phyloP scores from a whole-genome alignment of 2,113 vertebrate species.

The Dicaeum eximium region DNA sequence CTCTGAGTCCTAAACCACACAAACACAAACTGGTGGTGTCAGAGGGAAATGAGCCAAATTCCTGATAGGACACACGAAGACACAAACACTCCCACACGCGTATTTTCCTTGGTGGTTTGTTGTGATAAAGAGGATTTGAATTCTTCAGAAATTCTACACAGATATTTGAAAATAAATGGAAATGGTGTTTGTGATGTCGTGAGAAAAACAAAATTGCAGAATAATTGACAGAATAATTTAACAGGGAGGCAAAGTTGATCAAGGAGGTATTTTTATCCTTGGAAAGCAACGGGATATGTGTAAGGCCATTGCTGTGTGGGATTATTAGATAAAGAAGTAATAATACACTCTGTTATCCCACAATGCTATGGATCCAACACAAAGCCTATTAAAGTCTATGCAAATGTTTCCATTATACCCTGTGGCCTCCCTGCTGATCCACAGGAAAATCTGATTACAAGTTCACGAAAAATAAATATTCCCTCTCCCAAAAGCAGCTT shows the following conservation, averaged over 20 bases:
- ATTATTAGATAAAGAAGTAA: background rate
- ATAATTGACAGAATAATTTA: background rate
- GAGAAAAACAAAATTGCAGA: background rate
- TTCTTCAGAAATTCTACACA: background rate
- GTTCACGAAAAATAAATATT: background rate
- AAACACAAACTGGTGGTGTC: background rate
- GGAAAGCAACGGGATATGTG: background rate
- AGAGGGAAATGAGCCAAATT: background rate
- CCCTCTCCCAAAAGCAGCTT: background rate
- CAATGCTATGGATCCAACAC: background rate
- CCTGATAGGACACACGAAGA: background rate
- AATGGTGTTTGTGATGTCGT: background rate
- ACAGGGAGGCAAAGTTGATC: background rate
- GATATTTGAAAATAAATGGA: background rate
- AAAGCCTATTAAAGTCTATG: background rate
- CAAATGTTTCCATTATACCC: background rate
- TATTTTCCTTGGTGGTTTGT: background rate
- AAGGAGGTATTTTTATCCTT: background rate
- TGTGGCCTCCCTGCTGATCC: background rate
- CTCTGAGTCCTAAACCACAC: background rate
- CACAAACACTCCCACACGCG: accelerated
- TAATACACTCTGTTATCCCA: background rate
- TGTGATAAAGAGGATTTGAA: background rate
- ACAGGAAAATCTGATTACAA: background rate
- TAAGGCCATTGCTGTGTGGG: background rate